Base-by-base conservation (phyloP, 1,140 invertebrate genomes). In the Triops cancriformis region DNA sequence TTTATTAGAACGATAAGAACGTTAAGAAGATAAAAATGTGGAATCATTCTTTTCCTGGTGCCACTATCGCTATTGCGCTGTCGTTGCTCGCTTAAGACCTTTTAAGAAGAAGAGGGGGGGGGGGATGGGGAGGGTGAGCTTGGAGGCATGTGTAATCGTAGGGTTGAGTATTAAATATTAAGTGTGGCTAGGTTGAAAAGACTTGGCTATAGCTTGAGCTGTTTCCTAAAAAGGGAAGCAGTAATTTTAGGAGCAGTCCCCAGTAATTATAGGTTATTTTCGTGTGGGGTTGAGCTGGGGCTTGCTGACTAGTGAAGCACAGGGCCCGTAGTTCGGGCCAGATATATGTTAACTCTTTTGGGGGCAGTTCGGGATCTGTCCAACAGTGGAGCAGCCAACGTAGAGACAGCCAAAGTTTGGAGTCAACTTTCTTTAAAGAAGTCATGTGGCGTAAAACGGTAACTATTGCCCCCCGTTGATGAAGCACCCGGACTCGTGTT, bases 181-280 rank as follows among this genome's bases (percentile, higher is more conserved):
- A 64, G 51, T 64, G 51, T 64, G 51, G 51, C 51, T 14, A 64
- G 51, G 18, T 64, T 64, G 14, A 23, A 64, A 64, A 23, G 31
- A 37, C 31, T 37, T 64, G 0, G 51, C 51, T 64, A 64, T 64
- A 23, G 51, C 14, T 23, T 23, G 51, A 23, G 51, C 23, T 23
- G 18, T 64, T 45, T 23, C 51, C 14, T n/a, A 64, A 64, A 64
- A 64, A 64, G 51, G 51, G 18, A 64, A 64, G 51, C 51, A 64
- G 51, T 64, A 64, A 64, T 64, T 64, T 64, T 64, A 64, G 51
- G 51, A 64, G 51, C 51, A 64, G 51, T 64, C 51, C n/a, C 51
- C 51, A 64, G 51, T 64, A 64, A 64, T 64, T 64, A 64, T 64
- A 64, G 51, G 51, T 23, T 64, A 64, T 64, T 64, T 64, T 64